Base-by-base conservation (phyloP, 1,140 invertebrate species). In the Araneus ventricosus region DNA sequence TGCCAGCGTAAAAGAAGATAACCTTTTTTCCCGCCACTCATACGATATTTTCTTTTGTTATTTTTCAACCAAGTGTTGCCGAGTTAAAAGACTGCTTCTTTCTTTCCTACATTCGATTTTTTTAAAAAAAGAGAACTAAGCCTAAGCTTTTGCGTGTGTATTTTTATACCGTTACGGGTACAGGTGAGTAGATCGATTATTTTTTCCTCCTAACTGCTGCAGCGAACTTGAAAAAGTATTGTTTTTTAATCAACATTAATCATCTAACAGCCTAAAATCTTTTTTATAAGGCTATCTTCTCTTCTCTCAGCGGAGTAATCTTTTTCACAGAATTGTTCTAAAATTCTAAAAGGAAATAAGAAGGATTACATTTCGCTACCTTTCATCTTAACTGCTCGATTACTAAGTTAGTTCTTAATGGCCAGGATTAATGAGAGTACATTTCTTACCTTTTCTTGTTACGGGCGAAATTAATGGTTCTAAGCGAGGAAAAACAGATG, bases 221-320 rank as follows among this genome's bases (percentile, higher is more conserved):
- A 75, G 70, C 10, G 70, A 7, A 75, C 57, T 61, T 39, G 57
- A 87, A 88, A 75, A 88, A 88, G 87, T 88, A 88, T 88, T 57
- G 87, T 88, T 88, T 87, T 87, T 88, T 88, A 88, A 88, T 88
- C 61, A 88, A 88, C 87, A 88, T 88, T 88, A 88, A 88, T 88
- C 87, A 88, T 75, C 63, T 45, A 67, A 88, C 59, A 88, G 61
- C 87, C 75, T 88, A 75, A 88, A 75, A 34, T 41, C 57, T 75
- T 61, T 87, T 87, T 61, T 52, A 67, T 27, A n/a, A 20, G 20
- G 20, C 34, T 52, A 27, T 84, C 8, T 84, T 80, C 41, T 57
- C 41, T 57, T 84, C 41, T 27, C 24, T 24, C 27, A 3, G 34
- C 24, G 34, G 20, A 30, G 14, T 30, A 61, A 34, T 61, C 27